Conservation (phyloP, 2,888 invertebrate species). For the Emmelina monodactyla region DNA sequence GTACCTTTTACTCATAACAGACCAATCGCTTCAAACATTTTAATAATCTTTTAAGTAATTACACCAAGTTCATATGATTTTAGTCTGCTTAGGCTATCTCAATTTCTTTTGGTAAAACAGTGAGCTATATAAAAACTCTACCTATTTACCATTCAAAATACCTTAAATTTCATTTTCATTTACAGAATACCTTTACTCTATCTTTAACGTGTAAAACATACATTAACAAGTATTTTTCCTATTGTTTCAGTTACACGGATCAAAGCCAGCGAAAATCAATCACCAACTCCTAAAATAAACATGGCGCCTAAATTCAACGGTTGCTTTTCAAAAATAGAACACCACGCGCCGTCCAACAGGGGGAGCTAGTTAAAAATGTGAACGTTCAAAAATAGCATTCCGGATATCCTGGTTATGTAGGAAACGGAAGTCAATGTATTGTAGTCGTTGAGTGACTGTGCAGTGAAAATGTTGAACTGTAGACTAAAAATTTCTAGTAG, state of each 20-base stretch:
- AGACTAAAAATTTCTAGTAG: conserved; percentile 36
- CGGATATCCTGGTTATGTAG: conserved; percentile 39
- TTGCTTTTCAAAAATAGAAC: conserved; percentile 29
- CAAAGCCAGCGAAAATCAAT: conserved; percentile 22
- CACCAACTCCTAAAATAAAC: conserved; percentile 32
- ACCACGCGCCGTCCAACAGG: conserved; percentile 20
- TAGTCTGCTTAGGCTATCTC: too few species aligned
- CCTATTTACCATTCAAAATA: too few species aligned
- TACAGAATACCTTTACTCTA: too few species aligned
- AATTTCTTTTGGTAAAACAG: too few species aligned
- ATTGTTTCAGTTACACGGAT: conserved; percentile 42
- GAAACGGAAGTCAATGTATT: conserved; percentile 18
- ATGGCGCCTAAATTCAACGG: conserved; percentile 38
- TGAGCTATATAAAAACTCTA: too few species aligned
- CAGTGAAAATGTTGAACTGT: conserved; percentile 30
- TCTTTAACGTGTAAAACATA: too few species aligned
- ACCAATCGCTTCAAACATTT: too few species aligned
- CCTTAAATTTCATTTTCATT: too few species aligned
- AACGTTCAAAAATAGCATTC: conserved; percentile 32
- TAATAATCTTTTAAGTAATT: too few species aligned
- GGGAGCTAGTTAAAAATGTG: conserved; percentile 45
- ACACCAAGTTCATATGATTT: too few species aligned
- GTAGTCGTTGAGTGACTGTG: conserved; percentile 17
- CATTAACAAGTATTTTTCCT: too few species aligned
- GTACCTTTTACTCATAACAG: too few species aligned